These are phyloP conservation scores for Tupiocoris notatus DNA, from an alignment of 2,888 invertebrate species.

Conservation along the genomic window DNA sequence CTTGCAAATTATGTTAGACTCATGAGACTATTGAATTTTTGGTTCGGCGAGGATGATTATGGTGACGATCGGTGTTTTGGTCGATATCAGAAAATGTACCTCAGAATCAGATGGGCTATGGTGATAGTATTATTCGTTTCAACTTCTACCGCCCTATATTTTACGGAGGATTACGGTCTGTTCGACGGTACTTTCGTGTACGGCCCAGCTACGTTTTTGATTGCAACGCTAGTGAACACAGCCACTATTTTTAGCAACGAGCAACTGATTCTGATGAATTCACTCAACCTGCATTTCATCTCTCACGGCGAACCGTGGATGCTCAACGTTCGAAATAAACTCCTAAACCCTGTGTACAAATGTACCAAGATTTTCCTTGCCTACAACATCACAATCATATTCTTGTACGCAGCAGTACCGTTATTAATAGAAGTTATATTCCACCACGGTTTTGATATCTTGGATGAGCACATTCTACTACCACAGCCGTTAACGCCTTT, in stretches of 20 bases:
- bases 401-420: neutral
- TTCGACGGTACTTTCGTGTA: constrained; percentile 18
- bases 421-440: neutral
- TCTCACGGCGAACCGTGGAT: constrained; percentile 14
- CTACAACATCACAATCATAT: neutral
- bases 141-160: neutral
- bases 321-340: neutral
- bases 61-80: neutral
- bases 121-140: neutral
- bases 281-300: constrained; percentile 15
- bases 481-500: neutral
- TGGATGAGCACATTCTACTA: neutral
- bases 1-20: neutral
- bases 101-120: neutral
- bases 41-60: neutral
- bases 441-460: constrained; percentile 4
- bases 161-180: constrained; percentile 3
- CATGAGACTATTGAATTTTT: neutral
- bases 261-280: neutral
- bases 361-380: neutral
- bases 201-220: neutral
- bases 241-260: neutral
- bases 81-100: neutral
- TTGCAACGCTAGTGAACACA: neutral
- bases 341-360: neutral